Evolutionary conservation across 2,888 invertebrate genomes (phyloP).

Genomic region (Tenthredo distinguenda): DNA sequence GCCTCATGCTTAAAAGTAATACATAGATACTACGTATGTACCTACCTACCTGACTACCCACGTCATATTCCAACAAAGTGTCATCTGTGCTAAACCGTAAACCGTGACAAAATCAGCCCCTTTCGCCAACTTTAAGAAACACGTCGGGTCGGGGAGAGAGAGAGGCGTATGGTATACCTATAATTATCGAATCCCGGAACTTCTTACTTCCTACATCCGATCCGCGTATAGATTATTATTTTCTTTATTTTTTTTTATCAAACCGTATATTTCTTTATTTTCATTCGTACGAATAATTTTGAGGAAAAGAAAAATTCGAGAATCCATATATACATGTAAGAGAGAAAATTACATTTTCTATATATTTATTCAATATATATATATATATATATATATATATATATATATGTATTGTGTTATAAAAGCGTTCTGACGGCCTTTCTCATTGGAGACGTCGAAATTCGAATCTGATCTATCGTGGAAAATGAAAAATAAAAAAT

Average conservation of each 20-base stretch:
- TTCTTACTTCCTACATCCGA: too few relatives aligned
- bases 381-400: too few relatives aligned
- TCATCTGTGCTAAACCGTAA: background rate
- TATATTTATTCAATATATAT: too few relatives aligned
- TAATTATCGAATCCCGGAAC: background rate
- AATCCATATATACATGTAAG: too few relatives aligned
- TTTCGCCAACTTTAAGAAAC: background rate
- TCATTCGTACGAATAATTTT: too few relatives aligned
- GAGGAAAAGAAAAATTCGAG: too few relatives aligned
- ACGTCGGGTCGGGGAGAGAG: too few relatives aligned
- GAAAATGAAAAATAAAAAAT: background rate
- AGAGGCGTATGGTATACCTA: too few relatives aligned
- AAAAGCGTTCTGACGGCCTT: background rate
- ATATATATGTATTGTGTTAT: background rate
- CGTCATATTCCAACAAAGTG: background rate
- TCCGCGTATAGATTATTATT: too few relatives aligned
- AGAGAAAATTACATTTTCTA: too few relatives aligned
- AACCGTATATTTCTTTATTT: too few relatives aligned
- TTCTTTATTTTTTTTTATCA: too few relatives aligned
- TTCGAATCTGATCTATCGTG: background rate
- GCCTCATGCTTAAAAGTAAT: background rate
- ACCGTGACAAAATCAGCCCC: background rate
- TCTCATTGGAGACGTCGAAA: background rate
- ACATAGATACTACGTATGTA: background rate
- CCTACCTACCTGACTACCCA: background rate